Conservation (phyloP, 2,113 vertebrate species). For the Turnix velox region DNA sequence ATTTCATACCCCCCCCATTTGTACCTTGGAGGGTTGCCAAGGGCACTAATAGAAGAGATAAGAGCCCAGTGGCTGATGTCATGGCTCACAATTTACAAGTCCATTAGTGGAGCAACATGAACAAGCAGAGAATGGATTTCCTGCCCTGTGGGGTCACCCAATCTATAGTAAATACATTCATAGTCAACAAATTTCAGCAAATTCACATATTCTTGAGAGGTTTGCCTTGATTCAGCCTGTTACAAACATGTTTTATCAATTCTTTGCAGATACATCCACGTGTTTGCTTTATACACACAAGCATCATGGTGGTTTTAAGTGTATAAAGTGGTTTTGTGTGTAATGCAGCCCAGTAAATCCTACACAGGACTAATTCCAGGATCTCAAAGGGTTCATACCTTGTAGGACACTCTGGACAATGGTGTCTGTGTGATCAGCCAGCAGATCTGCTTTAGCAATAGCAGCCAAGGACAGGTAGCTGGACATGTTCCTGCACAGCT, state of each 20-base stretch:
- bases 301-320: accelerated
- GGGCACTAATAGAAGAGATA: neutral
- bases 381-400: slow-evolving; percentile 74
- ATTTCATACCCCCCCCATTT: neutral
- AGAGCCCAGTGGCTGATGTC: neutral
- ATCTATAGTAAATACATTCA: neutral
- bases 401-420: slow-evolving; percentile 85
- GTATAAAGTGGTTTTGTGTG: accelerated
- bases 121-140: neutral
- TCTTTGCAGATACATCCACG: neutral
- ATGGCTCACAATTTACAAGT: neutral
- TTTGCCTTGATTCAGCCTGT: neutral
- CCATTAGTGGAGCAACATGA: neutral
- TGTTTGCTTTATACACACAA: neutral
- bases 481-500: slow-evolving; percentile 93
- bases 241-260: neutral
- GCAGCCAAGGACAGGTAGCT: slow-evolving; percentile 92
- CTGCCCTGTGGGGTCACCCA: neutral
- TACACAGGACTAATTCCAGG: accelerated
- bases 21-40: neutral
- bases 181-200: neutral
- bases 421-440: slow-evolving; percentile 86
- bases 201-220: neutral
- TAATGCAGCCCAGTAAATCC: accelerated
- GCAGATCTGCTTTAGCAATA: slow-evolving; percentile 83